Evolutionary conservation across 2,113 vertebrate species (phyloP).

Genomic region (Tetrax tetrax): DNA sequence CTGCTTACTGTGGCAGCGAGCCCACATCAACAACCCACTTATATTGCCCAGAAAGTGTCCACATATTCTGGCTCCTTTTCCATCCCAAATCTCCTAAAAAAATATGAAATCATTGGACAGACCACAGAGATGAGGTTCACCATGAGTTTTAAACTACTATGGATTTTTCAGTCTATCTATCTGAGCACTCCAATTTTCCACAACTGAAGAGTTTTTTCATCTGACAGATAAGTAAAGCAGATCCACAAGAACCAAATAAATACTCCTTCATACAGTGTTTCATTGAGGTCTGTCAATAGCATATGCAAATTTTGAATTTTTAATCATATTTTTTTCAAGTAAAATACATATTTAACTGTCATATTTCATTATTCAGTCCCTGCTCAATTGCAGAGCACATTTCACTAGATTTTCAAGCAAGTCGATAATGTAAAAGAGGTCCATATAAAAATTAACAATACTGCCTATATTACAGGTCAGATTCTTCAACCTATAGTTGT

Average conservation of each 20-base stretch:
- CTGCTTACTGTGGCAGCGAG: not conserved
- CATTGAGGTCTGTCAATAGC: not conserved
- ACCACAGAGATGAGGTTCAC: not conserved
- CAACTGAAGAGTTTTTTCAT: not conserved
- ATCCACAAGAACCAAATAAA: not conserved
- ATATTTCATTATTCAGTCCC: not conserved
- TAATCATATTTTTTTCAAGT: not conserved
- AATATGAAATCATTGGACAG: not conserved
- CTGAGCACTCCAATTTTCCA: not conserved
- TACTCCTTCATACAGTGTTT: not conserved
- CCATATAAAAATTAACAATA: not conserved
- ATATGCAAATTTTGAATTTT: not conserved
- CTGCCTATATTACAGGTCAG: not conserved
- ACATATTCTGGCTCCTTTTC: not conserved
- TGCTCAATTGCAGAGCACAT: not conserved
- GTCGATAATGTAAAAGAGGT: not conserved
- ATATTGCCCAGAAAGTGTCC: not conserved
- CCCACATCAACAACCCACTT: not conserved
- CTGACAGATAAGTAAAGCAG: not conserved
- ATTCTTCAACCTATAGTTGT: not conserved
- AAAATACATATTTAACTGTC: not conserved
- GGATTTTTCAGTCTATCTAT: not conserved
- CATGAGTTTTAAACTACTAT: not conserved
- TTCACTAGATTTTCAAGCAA: not conserved
- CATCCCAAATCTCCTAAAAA: not conserved